Evolutionary conservation across 2,797 vertebrate species (phyloP).

Genomic region (Sylvia borin): DNA sequence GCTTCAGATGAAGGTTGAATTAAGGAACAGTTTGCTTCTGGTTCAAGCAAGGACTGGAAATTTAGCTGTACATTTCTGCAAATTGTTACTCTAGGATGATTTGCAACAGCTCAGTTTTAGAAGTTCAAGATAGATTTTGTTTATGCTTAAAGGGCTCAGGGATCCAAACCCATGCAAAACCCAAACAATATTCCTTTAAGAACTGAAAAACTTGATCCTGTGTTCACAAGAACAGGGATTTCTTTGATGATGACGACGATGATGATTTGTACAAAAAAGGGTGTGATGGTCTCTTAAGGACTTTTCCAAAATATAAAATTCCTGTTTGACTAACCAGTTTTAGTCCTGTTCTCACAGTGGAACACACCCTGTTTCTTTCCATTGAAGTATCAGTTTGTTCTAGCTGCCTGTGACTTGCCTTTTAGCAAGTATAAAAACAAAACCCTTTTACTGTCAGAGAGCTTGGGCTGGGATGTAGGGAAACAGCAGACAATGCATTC

Average conservation of each 20-base stretch:
- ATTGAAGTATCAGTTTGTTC: neutral
- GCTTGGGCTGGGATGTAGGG: neutral
- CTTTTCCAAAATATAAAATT: neutral
- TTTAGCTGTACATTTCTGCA: neutral
- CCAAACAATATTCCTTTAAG: neutral
- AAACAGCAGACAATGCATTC: neutral
- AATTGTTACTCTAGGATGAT: neutral
- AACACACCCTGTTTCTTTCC: conserved; percentile 5
- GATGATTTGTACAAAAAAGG: neutral
- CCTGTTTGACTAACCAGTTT: neutral
- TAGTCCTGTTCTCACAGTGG: neutral
- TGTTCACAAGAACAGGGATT: neutral
- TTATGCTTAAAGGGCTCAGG: neutral
- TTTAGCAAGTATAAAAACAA: neutral
- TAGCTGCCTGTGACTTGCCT: neutral
- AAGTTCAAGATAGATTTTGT: neutral
- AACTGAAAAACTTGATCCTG: neutral
- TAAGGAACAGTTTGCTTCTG: neutral
- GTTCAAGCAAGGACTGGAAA: neutral
- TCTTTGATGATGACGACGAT: neutral
- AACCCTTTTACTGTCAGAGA: neutral
- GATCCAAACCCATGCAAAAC: neutral
- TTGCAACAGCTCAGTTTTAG: neutral
- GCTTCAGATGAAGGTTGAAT: neutral
- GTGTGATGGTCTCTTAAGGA: neutral